Evolutionary conservation across 1,140 invertebrate genomes (phyloP), one percentile per base, ranked within the genome.

Genomic region (Xylocopa sonorina): DNA sequence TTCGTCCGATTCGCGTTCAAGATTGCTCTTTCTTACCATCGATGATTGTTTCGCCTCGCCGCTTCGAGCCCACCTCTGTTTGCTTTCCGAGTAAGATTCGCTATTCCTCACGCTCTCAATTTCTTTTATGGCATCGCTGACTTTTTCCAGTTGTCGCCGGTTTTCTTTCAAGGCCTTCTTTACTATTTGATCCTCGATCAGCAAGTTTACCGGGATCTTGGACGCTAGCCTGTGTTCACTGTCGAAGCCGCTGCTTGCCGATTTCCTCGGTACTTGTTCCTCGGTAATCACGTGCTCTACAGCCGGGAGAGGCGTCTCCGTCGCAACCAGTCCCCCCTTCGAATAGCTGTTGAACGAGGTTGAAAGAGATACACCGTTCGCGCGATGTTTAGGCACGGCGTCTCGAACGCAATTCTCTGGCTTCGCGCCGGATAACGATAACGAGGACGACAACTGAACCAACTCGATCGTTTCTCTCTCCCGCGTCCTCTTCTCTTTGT

Each of bases 111-210:
- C 92, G 74, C 80, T 92, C 58, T 93, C 92, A 66, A 92, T 91
- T 67, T 93, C 92, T 57, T 92, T 93, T 21, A 93, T 92, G 14
- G 91, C 92, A 41, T 93, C 92, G 75, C 91, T 93, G 2, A 92
- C 91, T 66, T 91, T 92, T 48, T 92, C 92, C 71, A 93, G 43
- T 58, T 93, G 92, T n/a, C 92, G 75, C 2, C 92, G 87, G 51
- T 92, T 93, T 60, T 93, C 92, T 72, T 92, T 92, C 0, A 92
- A 74, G 0, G 92, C 92, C 34, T 92, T 92, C 41, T 92, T 92
- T 51, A 92, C 92, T 27, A 92, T 92, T 50, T 93, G 91, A 82
- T 93, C 91, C 51, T 93, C 92, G 32, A 93, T 92, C 46, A 92
- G 51, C 1, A 92, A 55, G 24, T 92, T 92, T 0, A 92, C 92